phyloP scores from a whole-genome alignment of 2,113 vertebrate genomes.

The Dascyllus trimaculatus region DNA sequence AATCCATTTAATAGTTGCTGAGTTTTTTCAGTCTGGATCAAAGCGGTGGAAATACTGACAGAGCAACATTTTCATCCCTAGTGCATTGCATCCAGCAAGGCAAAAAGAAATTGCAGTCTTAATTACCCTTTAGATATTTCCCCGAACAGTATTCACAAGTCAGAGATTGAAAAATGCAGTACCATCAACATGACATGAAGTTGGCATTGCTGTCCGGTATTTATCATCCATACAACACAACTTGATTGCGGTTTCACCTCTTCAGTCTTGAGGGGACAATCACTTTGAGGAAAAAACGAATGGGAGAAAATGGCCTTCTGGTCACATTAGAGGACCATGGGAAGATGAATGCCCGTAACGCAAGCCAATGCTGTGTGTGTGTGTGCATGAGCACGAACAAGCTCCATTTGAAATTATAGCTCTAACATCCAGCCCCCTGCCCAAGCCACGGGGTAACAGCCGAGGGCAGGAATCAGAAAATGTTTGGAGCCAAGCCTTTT shows the following conservation, averaged over 20 bases:
- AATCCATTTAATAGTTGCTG: no score
- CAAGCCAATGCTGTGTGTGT: conserved; percentile 15
- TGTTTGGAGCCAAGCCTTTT: conserved; percentile 56
- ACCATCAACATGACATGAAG: neutral
- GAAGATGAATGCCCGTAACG: conserved; percentile 37
- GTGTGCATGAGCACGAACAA: neutral
- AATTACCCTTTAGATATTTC: neutral
- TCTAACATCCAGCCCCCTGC: conserved; percentile 16
- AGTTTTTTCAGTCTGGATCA: neutral
- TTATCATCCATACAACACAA: neutral
- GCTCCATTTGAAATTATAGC: conserved; percentile 34
- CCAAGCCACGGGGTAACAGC: conserved; percentile 42
- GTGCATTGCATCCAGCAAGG: no score
- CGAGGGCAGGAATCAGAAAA: conserved; percentile 51
- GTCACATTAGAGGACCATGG: conserved; percentile 24
- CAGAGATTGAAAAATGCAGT: neutral
- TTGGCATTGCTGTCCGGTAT: neutral
- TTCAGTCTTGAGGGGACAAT: conserved; percentile 1
- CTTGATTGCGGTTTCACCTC: conserved; percentile 10
- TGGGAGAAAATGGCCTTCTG: conserved; percentile 27
- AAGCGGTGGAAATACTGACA: neutral
- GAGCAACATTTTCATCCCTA: no score
- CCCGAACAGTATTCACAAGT: neutral
- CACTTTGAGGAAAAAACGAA: conserved; percentile 1
- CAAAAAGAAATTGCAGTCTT: no score